Percentiles rank a stretch among this genome's conserved stretches.
phyloP scores from a whole-genome alignment of 2,888 invertebrate genomes.

The Pyrrhia umbra region DNA sequence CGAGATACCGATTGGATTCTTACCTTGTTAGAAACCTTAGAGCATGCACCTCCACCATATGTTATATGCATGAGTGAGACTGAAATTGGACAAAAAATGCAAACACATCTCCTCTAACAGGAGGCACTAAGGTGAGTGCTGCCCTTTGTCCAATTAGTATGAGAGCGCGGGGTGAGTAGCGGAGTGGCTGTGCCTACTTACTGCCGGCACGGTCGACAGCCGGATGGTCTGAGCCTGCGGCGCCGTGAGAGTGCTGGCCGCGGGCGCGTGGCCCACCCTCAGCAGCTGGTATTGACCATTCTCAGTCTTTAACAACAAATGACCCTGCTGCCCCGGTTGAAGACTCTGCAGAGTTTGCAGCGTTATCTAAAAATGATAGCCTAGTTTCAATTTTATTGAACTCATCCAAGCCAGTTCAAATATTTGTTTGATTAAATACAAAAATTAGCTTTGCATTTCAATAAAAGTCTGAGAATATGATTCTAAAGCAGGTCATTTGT shows the following conservation, averaged over 20 bases:
- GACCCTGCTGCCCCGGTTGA: constrained; percentile 96
- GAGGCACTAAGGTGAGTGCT: constrained; percentile 38
- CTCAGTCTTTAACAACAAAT: constrained; percentile 98
- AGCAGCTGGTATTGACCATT: constrained; percentile 98
- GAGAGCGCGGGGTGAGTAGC: constrained; percentile 57
- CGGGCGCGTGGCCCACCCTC: constrained; percentile 95
- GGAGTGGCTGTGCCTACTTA: constrained; percentile 92
- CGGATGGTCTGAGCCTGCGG: constrained; percentile 94
- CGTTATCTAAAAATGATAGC: constrained; percentile 93
- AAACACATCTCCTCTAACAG: constrained; percentile 41
- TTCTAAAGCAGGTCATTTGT: constrained; percentile 80
- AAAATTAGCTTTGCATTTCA: constrained; percentile 39
- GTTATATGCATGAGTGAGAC: constrained; percentile 79
- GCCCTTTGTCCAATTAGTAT: constrained; percentile 58
- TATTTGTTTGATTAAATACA: constrained; percentile 44
- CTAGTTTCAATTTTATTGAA: constrained; percentile 79
- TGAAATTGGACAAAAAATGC: constrained; percentile 74
- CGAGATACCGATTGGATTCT: constrained; percentile 68
- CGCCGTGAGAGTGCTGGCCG: constrained; percentile 89
- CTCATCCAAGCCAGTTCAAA: constrained; percentile 58
- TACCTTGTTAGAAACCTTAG: constrained; percentile 81
- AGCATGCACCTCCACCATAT: constrained; percentile 84
- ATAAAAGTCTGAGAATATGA: constrained; percentile 60
- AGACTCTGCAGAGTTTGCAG: constrained; percentile 96
- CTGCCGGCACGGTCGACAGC: constrained; percentile 96